A percentile compares a stretch with the other conserved stretches of the same genome.
phyloP scores from a whole-genome alignment of 2,888 invertebrate genomes.

The Lagria hirta region DNA sequence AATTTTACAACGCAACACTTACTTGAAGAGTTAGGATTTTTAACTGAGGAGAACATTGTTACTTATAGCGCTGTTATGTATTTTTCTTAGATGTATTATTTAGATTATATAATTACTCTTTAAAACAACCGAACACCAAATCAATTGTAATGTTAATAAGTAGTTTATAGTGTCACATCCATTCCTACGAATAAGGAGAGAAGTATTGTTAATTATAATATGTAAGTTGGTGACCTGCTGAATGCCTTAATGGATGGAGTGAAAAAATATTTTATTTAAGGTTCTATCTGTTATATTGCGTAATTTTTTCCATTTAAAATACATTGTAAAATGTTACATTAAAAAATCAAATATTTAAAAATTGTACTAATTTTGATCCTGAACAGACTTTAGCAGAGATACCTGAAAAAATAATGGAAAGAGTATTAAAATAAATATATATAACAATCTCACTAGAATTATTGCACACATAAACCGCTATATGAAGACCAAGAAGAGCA shows the following conservation, averaged over 20 bases:
- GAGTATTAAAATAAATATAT: too few relatives aligned
- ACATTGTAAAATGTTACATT: conserved; percentile 38
- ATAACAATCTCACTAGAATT: too few relatives aligned
- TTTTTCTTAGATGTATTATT: conserved; percentile 24
- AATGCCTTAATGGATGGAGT: conserved; percentile 46
- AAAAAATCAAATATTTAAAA: too few relatives aligned
- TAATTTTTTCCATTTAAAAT: conserved; percentile 42
- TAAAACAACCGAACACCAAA: conserved; percentile 32
- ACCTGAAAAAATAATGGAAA: too few relatives aligned
- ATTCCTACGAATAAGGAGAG: conserved; percentile 24
- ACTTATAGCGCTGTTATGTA: conserved; percentile 18
- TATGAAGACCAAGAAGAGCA: too few relatives aligned
- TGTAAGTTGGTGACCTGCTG: conserved; percentile 47
- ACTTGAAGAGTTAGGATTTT: conserved; percentile 11
- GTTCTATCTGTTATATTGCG: conserved; percentile 17
- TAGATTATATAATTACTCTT: conserved; percentile 25
- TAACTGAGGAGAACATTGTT: conserved; percentile 12
- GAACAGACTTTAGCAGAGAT: too few relatives aligned
- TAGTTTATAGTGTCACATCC: conserved; percentile 25
- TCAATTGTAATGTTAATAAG: conserved; percentile 21
- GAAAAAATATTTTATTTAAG: conserved; percentile 23
- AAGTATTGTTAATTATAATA: conserved; percentile 33
- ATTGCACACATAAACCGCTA: too few relatives aligned
- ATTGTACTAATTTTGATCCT: too few relatives aligned
- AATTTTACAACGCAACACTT: conserved; percentile 22